Evolutionary conservation across 2,113 vertebrate genomes (phyloP).

Genomic region (Piprites chloris): DNA sequence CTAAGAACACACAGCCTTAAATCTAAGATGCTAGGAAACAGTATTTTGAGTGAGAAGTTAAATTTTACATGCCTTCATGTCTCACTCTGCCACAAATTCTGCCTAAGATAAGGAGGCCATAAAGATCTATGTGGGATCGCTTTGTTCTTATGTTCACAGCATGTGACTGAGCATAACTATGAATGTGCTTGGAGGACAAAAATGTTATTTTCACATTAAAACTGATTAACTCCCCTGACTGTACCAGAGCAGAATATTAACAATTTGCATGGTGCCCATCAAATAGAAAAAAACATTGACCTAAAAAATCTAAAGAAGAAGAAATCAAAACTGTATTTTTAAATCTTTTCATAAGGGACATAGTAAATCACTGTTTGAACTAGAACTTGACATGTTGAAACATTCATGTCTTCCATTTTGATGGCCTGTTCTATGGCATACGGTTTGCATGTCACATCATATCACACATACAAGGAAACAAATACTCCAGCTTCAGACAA

Average conservation of each 20-base stretch:
- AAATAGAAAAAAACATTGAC: constrained; percentile 20
- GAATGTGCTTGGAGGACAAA: constrained; percentile 13
- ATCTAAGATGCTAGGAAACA: neutral
- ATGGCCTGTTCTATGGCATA: neutral
- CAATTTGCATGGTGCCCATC: neutral
- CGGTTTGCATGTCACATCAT: neutral
- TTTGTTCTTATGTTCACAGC: neutral
- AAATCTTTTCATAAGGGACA: neutral
- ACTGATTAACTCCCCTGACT: constrained; percentile 8
- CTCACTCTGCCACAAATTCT: neutral
- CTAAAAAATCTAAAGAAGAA: neutral
- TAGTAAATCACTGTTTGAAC: neutral
- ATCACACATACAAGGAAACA: neutral
- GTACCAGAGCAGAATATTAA: neutral
- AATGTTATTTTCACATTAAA: constrained; percentile 25
- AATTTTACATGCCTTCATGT: neutral
- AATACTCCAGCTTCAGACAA: neutral
- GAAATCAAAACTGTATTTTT: neutral
- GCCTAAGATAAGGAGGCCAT: neutral
- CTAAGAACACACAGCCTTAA: neutral
- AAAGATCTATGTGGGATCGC: neutral
- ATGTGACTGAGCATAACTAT: neutral
- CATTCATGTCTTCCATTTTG: neutral
- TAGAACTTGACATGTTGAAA: neutral
- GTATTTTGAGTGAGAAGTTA: neutral